Evolutionary conservation across 2,797 vertebrate species (phyloP), one percentile per base, ranked within the genome.

Genomic region (Coendou prehensilis): DNA sequence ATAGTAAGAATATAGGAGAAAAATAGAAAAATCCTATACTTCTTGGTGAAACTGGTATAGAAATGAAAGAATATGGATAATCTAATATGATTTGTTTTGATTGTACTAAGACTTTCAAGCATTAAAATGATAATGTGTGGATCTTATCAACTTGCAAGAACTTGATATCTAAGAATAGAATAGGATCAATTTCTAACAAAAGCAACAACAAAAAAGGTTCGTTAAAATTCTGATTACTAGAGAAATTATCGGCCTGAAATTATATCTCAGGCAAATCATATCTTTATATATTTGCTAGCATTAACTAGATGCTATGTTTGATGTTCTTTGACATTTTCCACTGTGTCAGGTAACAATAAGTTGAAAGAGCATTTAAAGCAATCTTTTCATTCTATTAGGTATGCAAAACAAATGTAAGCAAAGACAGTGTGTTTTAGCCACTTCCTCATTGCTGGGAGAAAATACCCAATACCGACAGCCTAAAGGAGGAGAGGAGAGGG

Each of bases 361-460:
- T 81, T 81, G 22, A 81, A 93, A 96, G 54, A 11, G 18, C 17
- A 73, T 61, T 81, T 93, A 86, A 80, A 88, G 9, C 18, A 84
- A 47, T 50, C 10, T 87, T 80, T 95, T n/a, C 23, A 75, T 88
- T 73, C 54, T 84, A 14, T 63, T 89, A 63, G 30, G 47, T 37
- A 73, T 2, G 56, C 30, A 63, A 71, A 91, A 61, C 15, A 73
- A 81, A 28, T 52, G 20, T 52, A 30, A 86, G 2, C 1, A 87
- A 15, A 88, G 56, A 45, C 1, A 56, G 47, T 4, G 50, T 26
- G 73, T 86, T 11, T 59, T 76, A 17, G 6, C 26, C 11, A 13
- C 41, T 26, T 75, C 5, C 71, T 28, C 2, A 4, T 47, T 75
- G 41, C 10, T 75, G 71, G 37, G 22, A 75, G 10, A 75, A 47